Evolutionary conservation across 2,797 vertebrate genomes (phyloP).

Genomic region (Protosalanx chinensis): DNA sequence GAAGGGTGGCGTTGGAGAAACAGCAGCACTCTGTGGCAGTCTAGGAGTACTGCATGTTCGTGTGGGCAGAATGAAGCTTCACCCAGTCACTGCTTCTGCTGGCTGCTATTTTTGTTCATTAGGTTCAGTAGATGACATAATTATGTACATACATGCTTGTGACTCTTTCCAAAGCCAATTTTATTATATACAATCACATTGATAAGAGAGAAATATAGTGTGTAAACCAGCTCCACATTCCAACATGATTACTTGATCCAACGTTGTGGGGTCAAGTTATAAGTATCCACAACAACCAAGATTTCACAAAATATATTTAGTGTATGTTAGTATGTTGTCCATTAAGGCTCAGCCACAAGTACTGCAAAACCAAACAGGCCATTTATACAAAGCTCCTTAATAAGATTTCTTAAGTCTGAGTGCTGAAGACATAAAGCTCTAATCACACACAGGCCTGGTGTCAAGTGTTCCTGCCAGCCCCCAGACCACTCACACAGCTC

Average conservation of each 20-base stretch:
- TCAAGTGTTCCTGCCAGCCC: background rate
- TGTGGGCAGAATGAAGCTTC: background rate
- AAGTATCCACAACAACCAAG: too few species aligned
- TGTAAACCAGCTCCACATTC: too few species aligned
- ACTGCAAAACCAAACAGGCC: too few species aligned
- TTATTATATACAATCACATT: background rate
- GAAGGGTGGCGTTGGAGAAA: constrained; percentile 23
- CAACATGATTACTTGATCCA: too few species aligned
- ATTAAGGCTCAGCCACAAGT: too few species aligned
- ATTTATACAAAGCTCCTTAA: too few species aligned
- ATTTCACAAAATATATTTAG: too few species aligned
- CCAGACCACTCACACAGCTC: background rate
- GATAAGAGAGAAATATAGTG: too few species aligned
- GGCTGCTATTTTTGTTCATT: background rate
- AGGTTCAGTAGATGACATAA: background rate
- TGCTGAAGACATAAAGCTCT: background rate
- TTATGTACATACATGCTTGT: background rate
- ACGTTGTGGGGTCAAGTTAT: too few species aligned
- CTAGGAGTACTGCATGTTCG: background rate
- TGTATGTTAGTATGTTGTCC: too few species aligned
- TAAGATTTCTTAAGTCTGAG: too few species aligned
- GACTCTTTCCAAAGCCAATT: background rate
- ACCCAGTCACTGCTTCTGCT: background rate
- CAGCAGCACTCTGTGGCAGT: constrained; percentile 50
- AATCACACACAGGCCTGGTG: background rate